phyloP scores from a whole-genome alignment of 1,140 invertebrate genomes.

The Phocides pigmalion region DNA sequence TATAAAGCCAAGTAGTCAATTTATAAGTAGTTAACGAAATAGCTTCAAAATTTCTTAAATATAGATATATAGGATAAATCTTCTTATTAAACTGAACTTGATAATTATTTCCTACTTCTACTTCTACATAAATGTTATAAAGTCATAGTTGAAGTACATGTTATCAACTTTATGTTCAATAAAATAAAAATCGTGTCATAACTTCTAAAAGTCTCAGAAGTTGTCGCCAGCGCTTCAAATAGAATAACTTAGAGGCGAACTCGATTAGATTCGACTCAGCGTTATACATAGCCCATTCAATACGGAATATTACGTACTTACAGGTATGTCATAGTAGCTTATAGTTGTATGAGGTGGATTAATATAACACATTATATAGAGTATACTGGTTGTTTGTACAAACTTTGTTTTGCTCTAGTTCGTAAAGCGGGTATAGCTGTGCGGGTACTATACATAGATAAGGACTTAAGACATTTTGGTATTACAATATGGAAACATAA shows the following conservation, averaged over 20 bases:
- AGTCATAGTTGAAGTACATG: too few relatives aligned
- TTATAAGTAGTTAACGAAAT: too few relatives aligned
- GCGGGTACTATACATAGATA: too few relatives aligned
- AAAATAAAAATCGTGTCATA: constrained; percentile 35
- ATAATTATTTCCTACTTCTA: too few relatives aligned
- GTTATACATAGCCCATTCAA: constrained; percentile 33
- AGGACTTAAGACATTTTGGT: too few relatives aligned
- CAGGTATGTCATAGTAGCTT: not conserved
- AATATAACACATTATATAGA: constrained; percentile 7
- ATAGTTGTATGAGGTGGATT: constrained; percentile 1
- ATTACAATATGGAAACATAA: too few relatives aligned
- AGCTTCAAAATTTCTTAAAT: too few relatives aligned
- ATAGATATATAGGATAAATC: too few relatives aligned
- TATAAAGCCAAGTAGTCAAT: too few relatives aligned
- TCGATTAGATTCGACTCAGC: constrained; percentile 59
- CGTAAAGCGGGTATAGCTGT: not conserved
- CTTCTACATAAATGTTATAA: too few relatives aligned
- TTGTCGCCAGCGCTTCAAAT: constrained; percentile 52
- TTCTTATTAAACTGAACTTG: too few relatives aligned
- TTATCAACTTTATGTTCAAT: too few relatives aligned
- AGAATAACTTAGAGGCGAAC: constrained; percentile 69
- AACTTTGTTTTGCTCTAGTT: not conserved
- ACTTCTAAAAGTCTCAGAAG: constrained; percentile 39
- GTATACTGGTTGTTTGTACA: not conserved
- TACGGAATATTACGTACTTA: constrained; percentile 26